Conservation (phyloP, 2,113 vertebrate species). For the Caranx ignobilis region DNA sequence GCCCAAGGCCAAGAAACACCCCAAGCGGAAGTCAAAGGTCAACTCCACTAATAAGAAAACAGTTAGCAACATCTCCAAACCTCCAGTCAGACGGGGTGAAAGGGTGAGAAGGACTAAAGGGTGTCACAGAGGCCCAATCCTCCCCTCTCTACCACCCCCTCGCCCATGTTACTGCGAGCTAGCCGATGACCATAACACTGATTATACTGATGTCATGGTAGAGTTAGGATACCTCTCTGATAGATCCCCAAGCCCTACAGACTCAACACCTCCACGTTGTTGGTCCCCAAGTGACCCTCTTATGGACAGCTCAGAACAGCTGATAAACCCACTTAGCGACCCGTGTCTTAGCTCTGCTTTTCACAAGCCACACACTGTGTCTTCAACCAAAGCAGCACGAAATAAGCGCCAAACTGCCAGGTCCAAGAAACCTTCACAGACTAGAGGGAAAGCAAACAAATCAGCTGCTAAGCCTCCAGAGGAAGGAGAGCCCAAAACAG, state of each 20-base stretch:
- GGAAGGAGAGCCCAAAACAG: slow-evolving; percentile 80
- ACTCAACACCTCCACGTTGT: slow-evolving; percentile 94
- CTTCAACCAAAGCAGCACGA: slow-evolving; percentile 77
- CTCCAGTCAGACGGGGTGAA: slow-evolving; percentile 65
- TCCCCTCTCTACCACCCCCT: slow-evolving; percentile 87
- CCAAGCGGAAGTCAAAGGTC: slow-evolving; percentile 92
- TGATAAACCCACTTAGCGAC: slow-evolving; percentile 88
- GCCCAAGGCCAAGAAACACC: slow-evolving; percentile 91
- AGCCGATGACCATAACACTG: slow-evolving; percentile 89
- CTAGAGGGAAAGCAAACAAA: slow-evolving; percentile 83
- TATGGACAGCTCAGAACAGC: slow-evolving; percentile 85
- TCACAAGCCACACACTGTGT: slow-evolving; percentile 72
- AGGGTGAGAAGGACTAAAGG: slow-evolving; percentile 83
- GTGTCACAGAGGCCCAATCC: slow-evolving; percentile 72
- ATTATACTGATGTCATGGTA: slow-evolving; percentile 95
- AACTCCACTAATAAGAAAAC: slow-evolving; percentile 88
- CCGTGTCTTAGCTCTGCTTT: slow-evolving; percentile 80
- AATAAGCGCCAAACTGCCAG: slow-evolving; percentile 84
- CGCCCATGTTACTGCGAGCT: slow-evolving; percentile 90
- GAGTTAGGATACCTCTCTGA: slow-evolving; percentile 97
- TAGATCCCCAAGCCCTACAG: slow-evolving; percentile 90
- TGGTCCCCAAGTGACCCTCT: slow-evolving; percentile 97
- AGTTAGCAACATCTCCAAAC: slow-evolving; percentile 83
- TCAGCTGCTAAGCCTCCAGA: slow-evolving; percentile 76
- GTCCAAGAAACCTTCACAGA: slow-evolving; percentile 81